phyloP scores from a whole-genome alignment of 2,888 invertebrate species.

The Mystacides longicornis region DNA sequence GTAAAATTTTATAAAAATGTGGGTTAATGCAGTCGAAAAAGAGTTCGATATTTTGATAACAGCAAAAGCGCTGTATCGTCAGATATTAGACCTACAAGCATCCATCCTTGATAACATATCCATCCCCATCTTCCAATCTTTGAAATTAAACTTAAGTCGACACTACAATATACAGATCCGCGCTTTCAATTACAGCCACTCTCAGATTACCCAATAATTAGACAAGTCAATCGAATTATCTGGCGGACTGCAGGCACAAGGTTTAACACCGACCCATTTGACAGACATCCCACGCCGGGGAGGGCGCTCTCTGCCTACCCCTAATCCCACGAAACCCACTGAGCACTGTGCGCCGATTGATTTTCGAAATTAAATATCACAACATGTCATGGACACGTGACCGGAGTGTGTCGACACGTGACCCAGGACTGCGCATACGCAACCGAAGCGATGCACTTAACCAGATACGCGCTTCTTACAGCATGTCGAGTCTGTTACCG shows the following conservation, averaged over 20 bases:
- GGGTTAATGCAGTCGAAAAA: too few species aligned
- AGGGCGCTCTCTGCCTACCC: too few species aligned
- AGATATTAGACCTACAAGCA: too few species aligned
- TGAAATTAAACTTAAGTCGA: too few species aligned
- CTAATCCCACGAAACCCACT: slow-evolving; percentile 25
- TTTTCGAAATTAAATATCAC: slow-evolving; percentile 21
- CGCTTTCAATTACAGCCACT: too few species aligned
- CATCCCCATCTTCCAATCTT: too few species aligned
- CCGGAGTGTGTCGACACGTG: slow-evolving; percentile 28
- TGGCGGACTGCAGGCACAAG: slow-evolving; percentile 5
- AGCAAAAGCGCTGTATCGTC: too few species aligned
- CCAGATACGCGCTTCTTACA: slow-evolving; percentile 8
- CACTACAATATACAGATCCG: too few species aligned
- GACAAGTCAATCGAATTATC: slow-evolving; percentile 1
- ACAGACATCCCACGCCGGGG: slow-evolving; percentile 4
- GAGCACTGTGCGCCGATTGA: slow-evolving; percentile 15
- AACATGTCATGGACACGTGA: slow-evolving; percentile 30
- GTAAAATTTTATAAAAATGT: too few species aligned
- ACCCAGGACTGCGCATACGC: slow-evolving; percentile 26
- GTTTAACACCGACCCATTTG: slow-evolving; percentile 10
- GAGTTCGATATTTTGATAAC: too few species aligned
- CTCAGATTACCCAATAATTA: neutral
- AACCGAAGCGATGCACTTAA: slow-evolving; percentile 24
- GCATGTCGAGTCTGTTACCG: neutral
- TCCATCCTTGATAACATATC: too few species aligned